Base-by-base conservation (phyloP, 2,797 vertebrate genomes). In the Labroides dimidiatus region DNA sequence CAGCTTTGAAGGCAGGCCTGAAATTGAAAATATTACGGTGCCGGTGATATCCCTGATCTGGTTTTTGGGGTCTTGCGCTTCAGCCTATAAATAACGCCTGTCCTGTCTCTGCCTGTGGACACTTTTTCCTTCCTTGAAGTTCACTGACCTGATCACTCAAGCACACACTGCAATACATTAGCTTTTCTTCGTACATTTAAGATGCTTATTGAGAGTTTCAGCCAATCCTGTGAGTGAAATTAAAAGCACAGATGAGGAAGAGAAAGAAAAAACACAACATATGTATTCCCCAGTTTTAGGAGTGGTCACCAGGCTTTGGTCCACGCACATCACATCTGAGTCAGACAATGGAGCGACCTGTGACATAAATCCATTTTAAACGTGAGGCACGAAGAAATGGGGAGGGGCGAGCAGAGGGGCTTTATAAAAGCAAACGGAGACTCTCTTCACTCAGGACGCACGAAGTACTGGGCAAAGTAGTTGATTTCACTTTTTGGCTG, bases 341-440 rank as follows among this genome's bases (percentile, higher is more conserved):
- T 83, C 77, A 81, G 23, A 69, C 27, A 0, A 17, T 12, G 20
- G 9, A 6, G 3, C 2, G 41, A 13, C 42, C 49, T 20, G 27
- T 24, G 24, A 42, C 43, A 60, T 57, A 20, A 16, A 60, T 72
- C 39, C 41, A 33, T 14, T 50, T 58, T 42, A 30, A 64, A 15
- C n/a, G 16, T 61, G 48, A 65, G 60, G 64, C 4, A 64, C 59
- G 24, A 33, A 27, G 30, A 53, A 0, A 54, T 0, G 51, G 73
- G 86, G 87, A 70, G 86, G 86, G 42, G 89, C 79, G 11, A 75
- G 17, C n/a, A 20, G 48, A 15, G 23, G 23, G 69, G 8, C 20
- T 77, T 77, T 89, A 91, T 80, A 92, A 89, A 68, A 56, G 45
- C 57, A 52, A 49, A 43, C 54, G 1, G 30, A 57, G 53, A 77